Percentiles rank a stretch among this genome's conserved stretches.
phyloP scores from a whole-genome alignment of 2,888 invertebrate species.

The Agrochola circellaris region DNA sequence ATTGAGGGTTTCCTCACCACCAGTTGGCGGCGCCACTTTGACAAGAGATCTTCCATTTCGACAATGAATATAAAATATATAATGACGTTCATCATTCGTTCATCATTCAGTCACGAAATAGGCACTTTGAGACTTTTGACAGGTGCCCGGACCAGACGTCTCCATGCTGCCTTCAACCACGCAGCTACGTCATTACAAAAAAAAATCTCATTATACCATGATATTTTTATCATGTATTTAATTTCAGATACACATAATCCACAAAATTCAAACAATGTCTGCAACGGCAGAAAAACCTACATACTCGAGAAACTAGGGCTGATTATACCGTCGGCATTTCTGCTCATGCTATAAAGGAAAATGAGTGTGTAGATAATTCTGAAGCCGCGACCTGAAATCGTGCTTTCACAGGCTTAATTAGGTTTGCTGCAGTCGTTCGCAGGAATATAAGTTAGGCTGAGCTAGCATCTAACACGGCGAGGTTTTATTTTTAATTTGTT shows the following conservation, averaged over 20 bases:
- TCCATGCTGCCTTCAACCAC: too few species aligned
- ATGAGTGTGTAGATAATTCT: constrained; percentile 56
- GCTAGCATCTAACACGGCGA: constrained; percentile 11
- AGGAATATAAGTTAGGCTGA: constrained; percentile 30
- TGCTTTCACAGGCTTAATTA: constrained; percentile 57
- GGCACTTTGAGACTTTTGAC: too few species aligned
- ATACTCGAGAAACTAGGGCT: constrained; percentile 26
- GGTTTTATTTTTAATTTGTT: constrained; percentile 14
- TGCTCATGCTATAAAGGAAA: constrained; percentile 35
- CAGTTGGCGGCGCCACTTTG: too few species aligned
- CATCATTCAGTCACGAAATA: too few species aligned
- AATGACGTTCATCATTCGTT: too few species aligned
- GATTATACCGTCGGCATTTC: constrained; percentile 26
- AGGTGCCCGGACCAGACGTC: too few species aligned
- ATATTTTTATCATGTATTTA: not conserved
- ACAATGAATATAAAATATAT: too few species aligned
- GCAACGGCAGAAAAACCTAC: not conserved
- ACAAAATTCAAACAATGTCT: not conserved
- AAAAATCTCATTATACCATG: not conserved
- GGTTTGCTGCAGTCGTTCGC: constrained; percentile 47
- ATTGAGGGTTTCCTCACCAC: too few species aligned
- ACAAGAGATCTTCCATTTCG: too few species aligned
- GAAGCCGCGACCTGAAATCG: constrained; percentile 49
- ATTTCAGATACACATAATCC: constrained; percentile 6
- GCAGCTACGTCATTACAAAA: too few species aligned